These are phyloP conservation scores for Esox niger DNA, from an alignment of 2,113 vertebrate species.

Conservation along the genomic window DNA sequence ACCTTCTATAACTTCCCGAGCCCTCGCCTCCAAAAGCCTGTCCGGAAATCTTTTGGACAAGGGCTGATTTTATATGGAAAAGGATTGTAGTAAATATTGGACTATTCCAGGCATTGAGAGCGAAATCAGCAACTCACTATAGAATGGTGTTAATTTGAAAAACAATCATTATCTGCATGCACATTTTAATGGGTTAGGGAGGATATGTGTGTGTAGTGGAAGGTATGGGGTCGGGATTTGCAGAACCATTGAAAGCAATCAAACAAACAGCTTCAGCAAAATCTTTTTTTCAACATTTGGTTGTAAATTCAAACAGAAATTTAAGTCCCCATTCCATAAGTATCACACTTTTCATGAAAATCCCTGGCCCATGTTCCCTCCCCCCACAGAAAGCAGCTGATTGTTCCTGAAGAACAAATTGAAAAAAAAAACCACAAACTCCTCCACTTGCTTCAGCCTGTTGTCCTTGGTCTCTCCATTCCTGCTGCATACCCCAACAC, in stretches of 20 bases:
- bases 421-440: conserved; percentile 34
- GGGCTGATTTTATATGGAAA: not conserved
- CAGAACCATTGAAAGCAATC: conserved; percentile 23
- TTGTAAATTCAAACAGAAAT: conserved; percentile 59
- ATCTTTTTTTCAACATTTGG: conserved; percentile 57
- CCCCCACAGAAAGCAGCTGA: conserved; percentile 59
- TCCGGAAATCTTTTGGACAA: not conserved
- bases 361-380: conserved; percentile 32
- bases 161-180: conserved; percentile 18
- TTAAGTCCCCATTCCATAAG: conserved; percentile 56
- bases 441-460: conserved; percentile 21
- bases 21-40: not conserved
- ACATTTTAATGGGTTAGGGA: conserved; percentile 10
- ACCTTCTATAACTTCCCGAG: not conserved
- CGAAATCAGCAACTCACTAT: not conserved
- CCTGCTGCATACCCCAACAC: conserved; percentile 4
- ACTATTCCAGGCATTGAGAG: not conserved
- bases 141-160: conserved; percentile 1
- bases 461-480: conserved; percentile 16
- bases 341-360: conserved; percentile 64
- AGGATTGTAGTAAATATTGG: not conserved
- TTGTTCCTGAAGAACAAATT: conserved; percentile 52
- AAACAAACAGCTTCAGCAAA: conserved; percentile 45
- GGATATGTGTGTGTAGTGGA: not conserved
- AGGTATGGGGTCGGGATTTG: not conserved